These are phyloP conservation scores for Carcharodon carcharias DNA, from an alignment of 2,797 vertebrate species.

Conservation along the genomic window DNA sequence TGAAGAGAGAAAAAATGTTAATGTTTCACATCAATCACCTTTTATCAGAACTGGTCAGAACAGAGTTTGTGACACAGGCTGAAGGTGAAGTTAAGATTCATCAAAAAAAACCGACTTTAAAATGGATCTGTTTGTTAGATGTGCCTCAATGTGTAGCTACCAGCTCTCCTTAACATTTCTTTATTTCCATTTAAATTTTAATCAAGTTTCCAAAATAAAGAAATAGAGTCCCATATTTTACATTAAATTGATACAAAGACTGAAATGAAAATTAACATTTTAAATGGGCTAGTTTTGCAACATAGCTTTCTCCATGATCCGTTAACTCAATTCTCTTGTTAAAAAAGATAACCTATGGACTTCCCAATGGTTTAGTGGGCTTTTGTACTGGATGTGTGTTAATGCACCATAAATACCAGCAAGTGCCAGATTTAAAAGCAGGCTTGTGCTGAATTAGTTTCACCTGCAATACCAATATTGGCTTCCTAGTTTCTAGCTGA, in stretches of 20 bases:
- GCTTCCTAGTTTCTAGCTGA: too few relatives aligned
- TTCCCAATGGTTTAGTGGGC: too few relatives aligned
- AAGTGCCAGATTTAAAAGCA: too few relatives aligned
- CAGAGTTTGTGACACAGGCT: neutral
- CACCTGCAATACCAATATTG: too few relatives aligned
- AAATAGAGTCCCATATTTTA: neutral
- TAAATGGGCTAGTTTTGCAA: neutral
- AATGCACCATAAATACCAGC: too few relatives aligned
- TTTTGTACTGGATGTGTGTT: too few relatives aligned
- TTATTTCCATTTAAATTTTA: neutral
- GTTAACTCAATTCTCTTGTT: too few relatives aligned
- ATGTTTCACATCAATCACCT: neutral
- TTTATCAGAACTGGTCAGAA: neutral
- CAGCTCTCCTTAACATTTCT: neutral
- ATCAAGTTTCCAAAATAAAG: neutral
- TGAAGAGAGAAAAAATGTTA: neutral
- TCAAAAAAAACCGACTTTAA: neutral
- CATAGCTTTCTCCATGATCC: neutral
- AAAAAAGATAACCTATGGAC: too few relatives aligned
- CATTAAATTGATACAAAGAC: neutral
- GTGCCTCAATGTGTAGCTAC: neutral
- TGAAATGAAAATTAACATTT: neutral
- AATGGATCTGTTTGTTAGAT: neutral
- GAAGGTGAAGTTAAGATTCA: neutral
- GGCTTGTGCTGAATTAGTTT: too few relatives aligned